Evolutionary conservation across 2,888 invertebrate genomes (phyloP).

Genomic region (Epirrhoe alternata): DNA sequence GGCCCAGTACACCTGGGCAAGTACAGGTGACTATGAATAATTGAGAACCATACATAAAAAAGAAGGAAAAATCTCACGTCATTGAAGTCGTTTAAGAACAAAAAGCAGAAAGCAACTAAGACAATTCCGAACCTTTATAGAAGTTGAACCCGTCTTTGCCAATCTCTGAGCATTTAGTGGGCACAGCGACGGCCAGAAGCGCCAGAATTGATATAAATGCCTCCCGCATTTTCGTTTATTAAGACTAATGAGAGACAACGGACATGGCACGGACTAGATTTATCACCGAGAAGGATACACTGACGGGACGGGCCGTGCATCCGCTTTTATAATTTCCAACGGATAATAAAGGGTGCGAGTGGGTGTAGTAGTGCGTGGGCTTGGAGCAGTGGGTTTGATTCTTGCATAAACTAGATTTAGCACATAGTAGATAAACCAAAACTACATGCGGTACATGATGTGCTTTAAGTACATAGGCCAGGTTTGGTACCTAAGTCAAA

Average conservation of each 20-base stretch:
- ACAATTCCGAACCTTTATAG: conserved; percentile 70
- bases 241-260: conserved; percentile 57
- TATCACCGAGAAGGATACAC: conserved; percentile 34
- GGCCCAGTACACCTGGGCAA: too few species aligned
- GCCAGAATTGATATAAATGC: conserved; percentile 70
- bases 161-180: conserved; percentile 60
- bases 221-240: conserved; percentile 69
- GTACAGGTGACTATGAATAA: too few species aligned
- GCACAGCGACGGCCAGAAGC: conserved; percentile 56
- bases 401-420: background rate
- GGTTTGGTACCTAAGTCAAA: too few species aligned
- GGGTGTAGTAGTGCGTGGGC: conserved; percentile 32
- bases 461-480: too few species aligned
- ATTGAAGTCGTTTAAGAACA: too few species aligned
- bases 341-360: conserved; percentile 16
- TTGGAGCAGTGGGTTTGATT: conserved; percentile 44
- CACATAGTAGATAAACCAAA: too few species aligned
- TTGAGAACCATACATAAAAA: too few species aligned
- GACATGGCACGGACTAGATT: conserved; percentile 44
- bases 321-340: conserved; percentile 65
- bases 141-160: conserved; percentile 78
- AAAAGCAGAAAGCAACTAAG: background rate
- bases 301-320: conserved; percentile 41
- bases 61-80: too few species aligned
- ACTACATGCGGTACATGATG: too few species aligned